These are phyloP conservation scores for Betta splendens DNA, from an alignment of 2,797 vertebrate genomes.

Conservation along the genomic window DNA sequence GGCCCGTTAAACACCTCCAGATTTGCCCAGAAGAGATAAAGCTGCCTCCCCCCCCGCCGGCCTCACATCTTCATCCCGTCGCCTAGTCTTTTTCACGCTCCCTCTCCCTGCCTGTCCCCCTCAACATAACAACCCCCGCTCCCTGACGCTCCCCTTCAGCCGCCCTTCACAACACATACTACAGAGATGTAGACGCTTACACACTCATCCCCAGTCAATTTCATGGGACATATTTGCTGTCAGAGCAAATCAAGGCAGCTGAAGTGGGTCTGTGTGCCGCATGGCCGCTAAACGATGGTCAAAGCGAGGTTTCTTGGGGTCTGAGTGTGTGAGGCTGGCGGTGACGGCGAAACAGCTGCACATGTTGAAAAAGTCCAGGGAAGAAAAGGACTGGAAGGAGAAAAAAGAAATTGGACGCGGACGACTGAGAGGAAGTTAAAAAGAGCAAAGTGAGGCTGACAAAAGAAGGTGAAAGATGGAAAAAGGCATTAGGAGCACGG, in stretches of 20 bases:
- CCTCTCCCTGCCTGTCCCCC: slow-evolving; percentile 39
- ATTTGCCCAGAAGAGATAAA: slow-evolving; percentile 56
- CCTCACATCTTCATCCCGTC: slow-evolving; percentile 60
- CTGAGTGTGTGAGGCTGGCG: slow-evolving; percentile 35
- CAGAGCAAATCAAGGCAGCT: slow-evolving; percentile 72
- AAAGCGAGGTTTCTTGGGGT: slow-evolving; percentile 58
- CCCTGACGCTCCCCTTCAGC: slow-evolving; percentile 24
- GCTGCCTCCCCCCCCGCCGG: slow-evolving; percentile 23
- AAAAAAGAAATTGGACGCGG: slow-evolving; percentile 46
- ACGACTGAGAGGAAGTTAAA: slow-evolving; percentile 45
- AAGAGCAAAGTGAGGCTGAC: slow-evolving; percentile 42
- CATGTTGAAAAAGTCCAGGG: slow-evolving; percentile 45
- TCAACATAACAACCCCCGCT: slow-evolving; percentile 25
- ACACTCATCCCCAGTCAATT: slow-evolving; percentile 64
- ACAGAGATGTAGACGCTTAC: slow-evolving; percentile 11
- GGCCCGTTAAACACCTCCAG: slow-evolving; percentile 64
- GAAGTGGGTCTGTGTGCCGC: slow-evolving; percentile 58
- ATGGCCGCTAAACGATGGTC: slow-evolving; percentile 69
- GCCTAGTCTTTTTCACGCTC: slow-evolving; percentile 56
- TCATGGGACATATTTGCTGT: slow-evolving; percentile 81
- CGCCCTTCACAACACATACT: slow-evolving; percentile 21
- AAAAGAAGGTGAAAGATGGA: slow-evolving; percentile 46
- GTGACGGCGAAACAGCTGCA: slow-evolving; percentile 70
- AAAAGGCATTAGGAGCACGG: slow-evolving; percentile 49
- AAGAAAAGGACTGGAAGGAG: slow-evolving; percentile 27